Percentiles rank a stretch among this genome's conserved stretches.
phyloP scores from a whole-genome alignment of 2,888 invertebrate species.

The Eretmocerus hayati region DNA sequence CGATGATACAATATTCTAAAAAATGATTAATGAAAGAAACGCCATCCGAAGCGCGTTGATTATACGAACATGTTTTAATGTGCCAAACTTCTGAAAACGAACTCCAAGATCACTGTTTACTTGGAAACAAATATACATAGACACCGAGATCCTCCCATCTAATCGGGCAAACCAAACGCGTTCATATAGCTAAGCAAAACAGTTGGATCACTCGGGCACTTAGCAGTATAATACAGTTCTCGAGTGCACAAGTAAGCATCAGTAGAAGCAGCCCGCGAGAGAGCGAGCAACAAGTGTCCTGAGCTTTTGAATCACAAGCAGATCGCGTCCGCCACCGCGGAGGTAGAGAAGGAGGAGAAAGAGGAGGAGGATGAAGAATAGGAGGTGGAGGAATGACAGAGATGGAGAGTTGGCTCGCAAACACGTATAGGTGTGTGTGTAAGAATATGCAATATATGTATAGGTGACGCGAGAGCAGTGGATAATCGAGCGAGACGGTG shows the following conservation, averaged over 20 bases:
- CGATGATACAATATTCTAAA: too few relatives aligned
- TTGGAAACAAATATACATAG: too few relatives aligned
- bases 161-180: too few relatives aligned
- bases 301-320: conserved; percentile 49
- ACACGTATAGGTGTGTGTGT: not conserved
- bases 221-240: conserved; percentile 36
- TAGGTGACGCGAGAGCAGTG: conserved; percentile 10
- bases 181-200: too few relatives aligned
- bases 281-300: conserved; percentile 47
- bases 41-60: too few relatives aligned
- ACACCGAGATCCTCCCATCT: too few relatives aligned
- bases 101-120: too few relatives aligned
- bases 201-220: too few relatives aligned
- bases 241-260: conserved; percentile 19
- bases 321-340: conserved; percentile 38
- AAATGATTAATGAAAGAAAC: too few relatives aligned
- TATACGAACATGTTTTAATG: too few relatives aligned
- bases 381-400: conserved; percentile 18
- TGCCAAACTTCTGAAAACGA: too few relatives aligned
- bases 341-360: conserved; percentile 17
- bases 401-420: conserved; percentile 15
- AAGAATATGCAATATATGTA: not conserved
- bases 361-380: conserved; percentile 18
- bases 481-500: conserved; percentile 15
- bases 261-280: too few relatives aligned